Evolutionary conservation across 2,888 invertebrate genomes (phyloP), one percentile per base, ranked within the genome.

Genomic region (Macroteleia sp.): DNA sequence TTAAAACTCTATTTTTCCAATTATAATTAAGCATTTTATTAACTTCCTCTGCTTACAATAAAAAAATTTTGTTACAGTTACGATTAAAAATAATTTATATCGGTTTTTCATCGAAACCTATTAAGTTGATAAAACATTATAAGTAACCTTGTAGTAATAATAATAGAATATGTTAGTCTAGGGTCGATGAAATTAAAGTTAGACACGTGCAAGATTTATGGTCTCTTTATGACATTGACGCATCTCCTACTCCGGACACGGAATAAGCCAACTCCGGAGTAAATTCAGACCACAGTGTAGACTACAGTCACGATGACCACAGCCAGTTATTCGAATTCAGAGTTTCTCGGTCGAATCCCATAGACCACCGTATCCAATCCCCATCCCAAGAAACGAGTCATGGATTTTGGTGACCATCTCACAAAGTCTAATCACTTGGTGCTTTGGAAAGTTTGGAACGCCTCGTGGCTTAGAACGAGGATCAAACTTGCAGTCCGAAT

Each of bases 211-310:
- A 83, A 85, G 86, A 88, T 88, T 88, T 88, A 88, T 86, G 82
- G 82, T 78, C 80, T 79, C 83, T 85, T 87, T 88, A 88, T 87
- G 88, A 88, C 88, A 82, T 88, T 87, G 88, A 88, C 86, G 85
- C 85, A 88, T 88, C 87, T 83, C 85, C 82, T 6, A 28, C 20
- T 82, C 77, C 80, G 80, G 66, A 81, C 82, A 84, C 81, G 83
- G 81, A 82, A 84, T 83, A 85, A 86, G 83, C 81, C 86, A 80
- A 83, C 83, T 80, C 80, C 79, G 78, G 82, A 82, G 83, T 81
- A 81, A 82, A 86, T 84, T 85, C 82, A 82, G 81, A 85, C 85
- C 81, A 76, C 84, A 69, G 81, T 84, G 82, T 83, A 84, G 73
- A 81, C 86, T 83, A 85, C 81, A 81, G 85, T 84, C 84, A 84